Evolutionary conservation across 37 sponge, comb jelly and placozoan genomes (phyloP).

Genomic region (Tethya wilhelma): DNA sequence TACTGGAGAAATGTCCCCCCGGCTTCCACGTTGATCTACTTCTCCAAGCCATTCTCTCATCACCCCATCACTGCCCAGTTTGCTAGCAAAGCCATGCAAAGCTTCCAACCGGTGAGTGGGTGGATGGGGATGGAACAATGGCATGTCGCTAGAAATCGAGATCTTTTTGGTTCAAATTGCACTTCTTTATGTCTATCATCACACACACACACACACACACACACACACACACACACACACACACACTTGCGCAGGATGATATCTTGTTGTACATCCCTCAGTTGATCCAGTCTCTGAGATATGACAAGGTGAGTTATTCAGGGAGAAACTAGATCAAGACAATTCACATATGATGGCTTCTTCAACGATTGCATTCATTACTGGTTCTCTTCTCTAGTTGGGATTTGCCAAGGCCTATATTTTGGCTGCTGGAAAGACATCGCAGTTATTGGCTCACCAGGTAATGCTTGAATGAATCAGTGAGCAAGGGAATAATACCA

Average conservation of each 20-base stretch:
- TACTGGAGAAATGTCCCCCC: slow-evolving; percentile 81
- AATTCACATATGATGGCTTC: too few species aligned
- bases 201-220: too few species aligned
- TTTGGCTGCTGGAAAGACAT: slow-evolving; percentile 72
- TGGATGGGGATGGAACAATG: not conserved
- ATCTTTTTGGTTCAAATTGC: too few species aligned
- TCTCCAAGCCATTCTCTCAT: slow-evolving; percentile 64
- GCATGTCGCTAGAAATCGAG: too few species aligned
- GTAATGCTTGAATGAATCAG: slow-evolving; percentile 21
- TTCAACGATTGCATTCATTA: too few species aligned
- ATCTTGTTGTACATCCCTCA: slow-evolving; percentile 93
- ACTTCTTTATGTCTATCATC: too few species aligned
- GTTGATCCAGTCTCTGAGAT: slow-evolving; percentile 90
- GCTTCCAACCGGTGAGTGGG: slow-evolving; percentile 61
- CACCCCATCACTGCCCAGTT: slow-evolving; percentile 84
- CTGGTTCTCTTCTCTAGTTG: slow-evolving; percentile 22
- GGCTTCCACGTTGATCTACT: slow-evolving; percentile 70
- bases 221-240: too few species aligned
- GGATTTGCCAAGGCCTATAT: slow-evolving; percentile 83
- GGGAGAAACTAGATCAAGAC: not conserved
- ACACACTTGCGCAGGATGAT: slow-evolving; percentile 71
- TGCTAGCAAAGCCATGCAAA: slow-evolving; percentile 72
- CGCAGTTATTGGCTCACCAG: slow-evolving; percentile 93
- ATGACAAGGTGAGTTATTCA: slow-evolving; percentile 73
- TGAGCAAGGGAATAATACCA: not conserved